Evolutionary conservation across 2,113 vertebrate species (phyloP).

Genomic region (Columba janthina): DNA sequence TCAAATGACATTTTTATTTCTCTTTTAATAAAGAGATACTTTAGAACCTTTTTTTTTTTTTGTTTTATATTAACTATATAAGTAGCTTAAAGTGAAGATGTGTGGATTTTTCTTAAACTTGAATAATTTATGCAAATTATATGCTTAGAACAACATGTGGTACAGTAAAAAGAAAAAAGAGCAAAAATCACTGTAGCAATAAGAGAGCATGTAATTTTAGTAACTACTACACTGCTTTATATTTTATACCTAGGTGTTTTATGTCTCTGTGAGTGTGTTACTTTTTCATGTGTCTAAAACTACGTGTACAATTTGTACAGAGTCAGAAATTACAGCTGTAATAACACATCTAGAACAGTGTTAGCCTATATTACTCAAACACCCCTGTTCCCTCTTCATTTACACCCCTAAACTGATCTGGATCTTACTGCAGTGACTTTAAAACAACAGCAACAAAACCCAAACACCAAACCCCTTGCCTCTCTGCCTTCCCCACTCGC

Average conservation of each 20-base stretch:
- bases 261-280: constrained; percentile 74
- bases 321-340: constrained; percentile 75
- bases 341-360: constrained; percentile 77
- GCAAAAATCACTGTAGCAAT: constrained; percentile 78
- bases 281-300: constrained; percentile 72
- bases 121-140: constrained; percentile 75
- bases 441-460: neutral
- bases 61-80: constrained; percentile 77
- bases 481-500: constrained; percentile 44
- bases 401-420: constrained; percentile 48
- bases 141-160: constrained; percentile 77
- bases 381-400: constrained; percentile 22
- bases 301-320: constrained; percentile 67
- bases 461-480: constrained; percentile 29
- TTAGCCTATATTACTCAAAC: constrained; percentile 73
- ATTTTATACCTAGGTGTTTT: constrained; percentile 71
- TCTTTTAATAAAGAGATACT: constrained; percentile 70
- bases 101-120: constrained; percentile 74
- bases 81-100: constrained; percentile 74
- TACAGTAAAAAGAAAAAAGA: constrained; percentile 71
- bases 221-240: constrained; percentile 69
- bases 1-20: constrained; percentile 71
- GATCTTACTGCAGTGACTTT: constrained; percentile 50
- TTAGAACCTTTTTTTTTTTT: constrained; percentile 37
- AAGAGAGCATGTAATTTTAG: constrained; percentile 74